Evolutionary conservation across 2,888 invertebrate species (phyloP), one percentile per base, ranked within the genome.

Genomic region (Drosophila falleni): DNA sequence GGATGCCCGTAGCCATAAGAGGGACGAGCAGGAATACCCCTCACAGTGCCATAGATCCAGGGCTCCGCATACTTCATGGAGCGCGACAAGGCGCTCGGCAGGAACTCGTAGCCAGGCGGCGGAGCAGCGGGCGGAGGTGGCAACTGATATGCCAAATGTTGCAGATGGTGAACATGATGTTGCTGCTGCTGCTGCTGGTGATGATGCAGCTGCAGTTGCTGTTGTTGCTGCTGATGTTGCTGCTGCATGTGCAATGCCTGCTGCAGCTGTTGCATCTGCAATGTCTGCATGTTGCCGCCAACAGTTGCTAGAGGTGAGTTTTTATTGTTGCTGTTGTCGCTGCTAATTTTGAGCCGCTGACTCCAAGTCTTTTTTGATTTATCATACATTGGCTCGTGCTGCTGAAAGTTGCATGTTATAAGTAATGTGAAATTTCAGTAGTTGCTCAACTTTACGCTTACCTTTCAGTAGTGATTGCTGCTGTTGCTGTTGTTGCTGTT

Each of bases 21-120:
- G 73, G 89, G 90, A 76, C 94, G 93, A 75, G 93, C 94, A 50
- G 90, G 93, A 77, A 93, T 92, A 19, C 94, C 93, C 85, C 96
- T 94, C 1, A 96, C 95, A 39, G 96, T 96, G 83, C 97, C 96
- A 90, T 97, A 97, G 15, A 97, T 94, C 97, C 97, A 97, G 61
- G 96, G 96, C 90, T 97, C 96, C 39, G 96, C 96, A 93, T 96
- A 96, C 91, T 96, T 95, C 96, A 97, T 96, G 89, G 96, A 96
- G 91, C 96, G 96, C 66, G 96, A 96, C 58, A 97, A 92, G n/a
- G 96, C 95, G 76, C 88, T 90, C 60, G 95, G 95, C 79, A 93
- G 67, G 71, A 90, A 92, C 39, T 92, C 92, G 53, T 90, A 86
- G 62, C 80, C 74, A 10, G 74, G 71, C 31, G 89, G 80, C 8